These are phyloP conservation scores for Rhynchophorus ferrugineus DNA, from an alignment of 1,140 invertebrate genomes.

Conservation along the genomic window DNA sequence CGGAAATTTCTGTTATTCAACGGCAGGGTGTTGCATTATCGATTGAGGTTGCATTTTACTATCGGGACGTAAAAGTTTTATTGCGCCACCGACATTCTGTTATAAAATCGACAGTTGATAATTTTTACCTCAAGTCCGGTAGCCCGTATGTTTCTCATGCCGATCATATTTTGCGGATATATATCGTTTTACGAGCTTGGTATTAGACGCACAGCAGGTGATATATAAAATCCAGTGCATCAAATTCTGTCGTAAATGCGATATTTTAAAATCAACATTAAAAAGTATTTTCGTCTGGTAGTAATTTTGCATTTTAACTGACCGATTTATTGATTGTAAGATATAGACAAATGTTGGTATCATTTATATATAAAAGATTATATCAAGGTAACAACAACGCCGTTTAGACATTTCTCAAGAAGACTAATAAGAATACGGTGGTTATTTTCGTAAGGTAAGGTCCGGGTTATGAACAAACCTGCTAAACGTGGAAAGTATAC, in stretches of 20 bases:
- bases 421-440: too few species aligned
- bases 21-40: background rate
- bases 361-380: too few species aligned
- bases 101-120: background rate
- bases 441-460: too few species aligned
- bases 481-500: too few species aligned
- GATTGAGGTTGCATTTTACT: background rate
- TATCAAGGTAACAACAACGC: too few species aligned
- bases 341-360: too few species aligned
- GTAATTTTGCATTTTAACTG: background rate
- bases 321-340: too few species aligned
- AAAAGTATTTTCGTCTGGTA: too few species aligned
- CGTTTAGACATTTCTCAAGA: too few species aligned
- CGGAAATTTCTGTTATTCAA: too few species aligned
- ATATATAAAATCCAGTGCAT: background rate
- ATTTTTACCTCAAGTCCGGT: background rate
- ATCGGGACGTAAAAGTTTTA: background rate
- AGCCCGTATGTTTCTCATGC: background rate
- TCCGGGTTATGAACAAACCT: too few species aligned
- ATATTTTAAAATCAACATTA: too few species aligned
- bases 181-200: background rate
- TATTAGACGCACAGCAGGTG: background rate
- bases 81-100: background rate
- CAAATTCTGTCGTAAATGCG: background rate
- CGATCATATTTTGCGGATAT: background rate